phyloP scores from a whole-genome alignment of 2,113 vertebrate species.

The Sitta europaea region DNA sequence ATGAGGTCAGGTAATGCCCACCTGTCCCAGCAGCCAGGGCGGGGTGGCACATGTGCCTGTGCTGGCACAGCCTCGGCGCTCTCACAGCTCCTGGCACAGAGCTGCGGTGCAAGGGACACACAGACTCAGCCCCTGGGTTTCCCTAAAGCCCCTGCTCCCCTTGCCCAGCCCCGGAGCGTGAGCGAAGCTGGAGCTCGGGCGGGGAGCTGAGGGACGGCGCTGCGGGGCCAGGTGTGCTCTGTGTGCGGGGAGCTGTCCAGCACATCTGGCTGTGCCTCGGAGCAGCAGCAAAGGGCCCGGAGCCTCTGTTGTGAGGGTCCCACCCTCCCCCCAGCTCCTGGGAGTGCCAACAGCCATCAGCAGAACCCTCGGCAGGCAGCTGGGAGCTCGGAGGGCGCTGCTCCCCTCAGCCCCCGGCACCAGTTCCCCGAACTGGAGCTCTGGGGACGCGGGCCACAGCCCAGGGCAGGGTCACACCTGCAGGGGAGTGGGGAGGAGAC shows the following conservation, averaged over 20 bases:
- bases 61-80: neutral
- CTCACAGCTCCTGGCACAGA: neutral
- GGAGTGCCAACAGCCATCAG: neutral
- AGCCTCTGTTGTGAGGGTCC: neutral
- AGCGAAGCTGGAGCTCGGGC: neutral
- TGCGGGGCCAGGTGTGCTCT: neutral
- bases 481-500: neutral
- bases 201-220: neutral
- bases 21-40: neutral
- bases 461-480: neutral
- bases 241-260: neutral
- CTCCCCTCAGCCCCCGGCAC: neutral
- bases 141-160: neutral
- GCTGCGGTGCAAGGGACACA: neutral
- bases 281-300: neutral
- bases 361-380: neutral
- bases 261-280: neutral
- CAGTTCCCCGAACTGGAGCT: rapidly evolving
- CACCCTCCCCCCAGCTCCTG: neutral
- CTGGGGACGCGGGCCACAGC: rapidly evolving
- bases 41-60: neutral
- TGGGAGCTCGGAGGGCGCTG: neutral
- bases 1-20: neutral
- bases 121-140: neutral
- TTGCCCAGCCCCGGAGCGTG: rapidly evolving